Base-by-base conservation (phyloP, 2,113 vertebrate species). In the Neodontobutis hainanensis region DNA sequence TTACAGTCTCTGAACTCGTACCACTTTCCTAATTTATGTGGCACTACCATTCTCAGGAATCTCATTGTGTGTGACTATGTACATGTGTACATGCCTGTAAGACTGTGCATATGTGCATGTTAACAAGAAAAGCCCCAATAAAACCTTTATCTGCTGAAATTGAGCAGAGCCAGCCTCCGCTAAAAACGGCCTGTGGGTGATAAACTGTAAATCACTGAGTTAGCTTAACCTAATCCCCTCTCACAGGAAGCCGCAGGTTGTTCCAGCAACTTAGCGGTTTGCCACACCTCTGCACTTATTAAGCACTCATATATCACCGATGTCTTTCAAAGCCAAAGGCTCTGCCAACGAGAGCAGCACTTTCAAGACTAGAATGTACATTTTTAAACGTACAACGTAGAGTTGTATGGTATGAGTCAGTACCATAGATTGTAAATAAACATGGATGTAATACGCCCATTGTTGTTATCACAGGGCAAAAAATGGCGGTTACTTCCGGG, bases 151-250 rank as follows among this genome's bases (percentile, higher is more conserved):
- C 52, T 36, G 12, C 52, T 55, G 52, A 55, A 55, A 38, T 3
- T 4, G 52, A 55, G 34, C 52, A 34, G 50, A 52, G 50, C 52
- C 34, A 36, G 52, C 12, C 38, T 40, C 27, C 9, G 11, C 19
- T n/a, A n/a, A 8, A 19, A 19, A 9, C 49, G 6, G 50, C 50
- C 8, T 11, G 50, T 34, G 50, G 19, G 52, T 55, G 52, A 55
- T 55, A 55, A 55, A 55, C 34, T 55, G 52, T 38, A 38, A 55
- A 55, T n/a, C 34, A 38, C 32, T 14, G 52, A 55, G 52, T 55
- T 55, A 55, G 52, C 52, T 38, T 55, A 55, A 55, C 52, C 14
- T 55, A 55, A 55, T 55, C 52, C 52, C 38, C 52, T 55, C 52
- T 55, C 34, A 55, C 38, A 40, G 38, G 38, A 40, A 8, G 38